phyloP scores from a whole-genome alignment of 2,888 invertebrate species.

The Agrochola lychnidis region DNA sequence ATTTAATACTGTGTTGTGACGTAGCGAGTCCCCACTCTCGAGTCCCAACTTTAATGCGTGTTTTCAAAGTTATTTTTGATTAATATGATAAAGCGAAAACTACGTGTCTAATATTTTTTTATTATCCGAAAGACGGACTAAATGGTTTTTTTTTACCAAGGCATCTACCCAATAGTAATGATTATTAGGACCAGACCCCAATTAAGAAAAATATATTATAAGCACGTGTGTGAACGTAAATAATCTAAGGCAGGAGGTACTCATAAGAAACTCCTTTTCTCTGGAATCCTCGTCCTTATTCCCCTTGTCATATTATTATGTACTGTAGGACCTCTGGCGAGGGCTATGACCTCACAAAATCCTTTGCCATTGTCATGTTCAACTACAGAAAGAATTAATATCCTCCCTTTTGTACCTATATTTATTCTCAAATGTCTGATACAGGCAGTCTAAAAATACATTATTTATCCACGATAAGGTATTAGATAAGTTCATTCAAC shows the following conservation, averaged over 20 bases:
- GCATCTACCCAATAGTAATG: not conserved
- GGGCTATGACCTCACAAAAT: not conserved
- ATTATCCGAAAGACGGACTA: too few relatives aligned
- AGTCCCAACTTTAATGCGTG: too few relatives aligned
- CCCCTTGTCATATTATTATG: not conserved
- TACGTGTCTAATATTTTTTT: too few relatives aligned
- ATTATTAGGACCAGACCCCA: not conserved
- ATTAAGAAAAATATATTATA: not conserved
- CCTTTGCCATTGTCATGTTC: not conserved
- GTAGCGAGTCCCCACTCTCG: too few relatives aligned
- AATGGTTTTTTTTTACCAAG: too few relatives aligned
- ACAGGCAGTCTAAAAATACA: conserved; percentile 3
- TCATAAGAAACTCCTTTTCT: not conserved
- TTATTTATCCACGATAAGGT: not conserved
- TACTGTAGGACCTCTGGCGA: too few relatives aligned
- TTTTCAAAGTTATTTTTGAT: too few relatives aligned
- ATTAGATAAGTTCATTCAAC: not conserved
- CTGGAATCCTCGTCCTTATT: not conserved
- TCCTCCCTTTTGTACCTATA: not conserved
- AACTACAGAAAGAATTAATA: not conserved
- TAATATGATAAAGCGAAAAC: too few relatives aligned
- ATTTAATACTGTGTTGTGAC: too few relatives aligned
- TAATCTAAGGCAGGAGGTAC: not conserved
- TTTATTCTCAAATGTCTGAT: conserved; percentile 7
- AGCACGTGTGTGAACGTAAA: not conserved